These are phyloP conservation scores for Ophion obscuratus DNA, from an alignment of 2,888 invertebrate species.

Conservation along the genomic window DNA sequence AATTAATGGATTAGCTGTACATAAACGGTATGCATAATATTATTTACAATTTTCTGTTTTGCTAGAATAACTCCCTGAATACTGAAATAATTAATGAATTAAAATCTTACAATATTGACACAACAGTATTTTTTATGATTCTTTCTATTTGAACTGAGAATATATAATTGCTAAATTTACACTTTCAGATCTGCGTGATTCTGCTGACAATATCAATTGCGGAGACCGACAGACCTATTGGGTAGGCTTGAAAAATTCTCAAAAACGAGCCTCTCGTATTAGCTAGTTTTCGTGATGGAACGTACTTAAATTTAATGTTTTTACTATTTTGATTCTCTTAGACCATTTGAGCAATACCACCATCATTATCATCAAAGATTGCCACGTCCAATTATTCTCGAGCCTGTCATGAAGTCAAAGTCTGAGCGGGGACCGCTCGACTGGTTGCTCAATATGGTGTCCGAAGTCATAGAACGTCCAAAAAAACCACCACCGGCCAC, in stretches of 20 bases:
- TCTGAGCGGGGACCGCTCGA: conserved; percentile 68
- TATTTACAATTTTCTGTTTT: too few species aligned
- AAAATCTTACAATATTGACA: too few species aligned
- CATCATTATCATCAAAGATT: conserved; percentile 54
- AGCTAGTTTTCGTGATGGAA: background rate
- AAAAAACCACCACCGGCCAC: conserved; percentile 62
- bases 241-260: conserved; percentile 60
- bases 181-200: conserved; percentile 70
- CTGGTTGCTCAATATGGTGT: conserved; percentile 69
- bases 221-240: conserved; percentile 62
- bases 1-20: too few species aligned
- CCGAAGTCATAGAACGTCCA: conserved; percentile 58
- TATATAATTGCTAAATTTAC: conserved; percentile 30
- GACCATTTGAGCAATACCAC: conserved; percentile 27
- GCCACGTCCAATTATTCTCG: conserved; percentile 71
- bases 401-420: conserved; percentile 69
- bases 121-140: too few species aligned
- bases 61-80: too few species aligned
- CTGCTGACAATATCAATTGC: conserved; percentile 69
- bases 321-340: conserved; percentile 27
- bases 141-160: background rate
- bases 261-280: background rate
- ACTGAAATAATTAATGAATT: too few species aligned
- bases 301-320: background rate
- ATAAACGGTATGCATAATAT: too few species aligned